Base-by-base conservation (phyloP, 2,113 vertebrate genomes). In the Ancistrus triradiatus region DNA sequence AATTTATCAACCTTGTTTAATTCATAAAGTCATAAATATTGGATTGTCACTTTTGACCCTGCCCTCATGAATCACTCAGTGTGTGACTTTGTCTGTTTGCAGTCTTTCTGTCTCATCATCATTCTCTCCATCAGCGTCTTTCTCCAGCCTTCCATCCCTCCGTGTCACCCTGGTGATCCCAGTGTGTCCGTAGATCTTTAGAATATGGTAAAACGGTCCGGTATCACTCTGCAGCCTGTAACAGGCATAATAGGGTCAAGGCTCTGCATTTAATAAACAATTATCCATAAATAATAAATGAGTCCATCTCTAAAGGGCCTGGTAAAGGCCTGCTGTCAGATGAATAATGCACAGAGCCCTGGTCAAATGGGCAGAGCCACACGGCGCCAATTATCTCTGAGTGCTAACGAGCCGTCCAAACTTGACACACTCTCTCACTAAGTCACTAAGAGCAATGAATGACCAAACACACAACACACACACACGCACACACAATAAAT, bases 191-290 rank as follows among this genome's bases (percentile, higher is more conserved):
- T 69, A 58, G 82, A 84, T 85, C 84, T 85, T 78, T 70, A 58
- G 73, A 80, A 80, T 78, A 78, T 80, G 77, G 73, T 76, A 76
- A 81, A 78, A 78, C 61, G 59, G 73, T 59, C 13, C 55, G 72
- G 46, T 73, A 68, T 59, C 63, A 69, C 76, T 63, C 72, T 67
- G 22, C 74, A 73, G 58, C 17, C 77, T 81, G 74, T 86, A 86
- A 85, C 82, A 81, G 82, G 81, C 80, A 78, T 84, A 85, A 88
- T 87, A 84, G 85, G 87, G 87, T 89, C 85, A 86, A 82, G 80
- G 71, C 73, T 56, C 78, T 82, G 87, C 87, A 88, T 88, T 90
- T 89, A 88, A 89, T 88, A 89, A 90, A 89, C 87, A 89, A 86
- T 89, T 88, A 89, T 79, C 80, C 74, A 88, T 90, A 81, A 85